These are phyloP conservation scores for Panzeria rudis DNA, from an alignment of 2,888 invertebrate species.

Conservation along the genomic window DNA sequence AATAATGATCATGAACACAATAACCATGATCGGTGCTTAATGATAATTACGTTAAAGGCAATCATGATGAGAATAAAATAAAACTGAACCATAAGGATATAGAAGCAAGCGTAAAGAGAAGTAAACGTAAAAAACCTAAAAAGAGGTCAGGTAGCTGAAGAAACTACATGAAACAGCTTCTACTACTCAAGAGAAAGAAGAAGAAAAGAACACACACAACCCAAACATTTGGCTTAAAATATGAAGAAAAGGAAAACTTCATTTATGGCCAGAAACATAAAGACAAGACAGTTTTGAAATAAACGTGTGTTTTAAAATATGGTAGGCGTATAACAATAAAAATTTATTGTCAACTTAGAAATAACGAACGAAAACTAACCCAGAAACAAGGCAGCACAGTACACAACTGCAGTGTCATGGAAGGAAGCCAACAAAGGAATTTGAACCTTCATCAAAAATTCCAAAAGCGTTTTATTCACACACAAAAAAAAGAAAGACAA, in stretches of 20 bases:
- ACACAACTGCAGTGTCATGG: constrained; percentile 2
- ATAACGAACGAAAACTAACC: constrained; percentile 47
- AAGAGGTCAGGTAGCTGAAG: constrained; percentile 63
- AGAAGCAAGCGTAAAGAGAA: background rate
- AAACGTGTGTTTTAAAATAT: constrained; percentile 64
- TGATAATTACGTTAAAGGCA: constrained; percentile 37
- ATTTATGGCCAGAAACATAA: constrained; percentile 20
- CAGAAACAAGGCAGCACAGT: constrained; percentile 10
- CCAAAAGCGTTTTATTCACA: constrained; percentile 55
- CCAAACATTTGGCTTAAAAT: constrained; percentile 22
- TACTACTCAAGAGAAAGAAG: background rate
- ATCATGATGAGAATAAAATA: constrained; percentile 40
- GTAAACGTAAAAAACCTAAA: background rate
- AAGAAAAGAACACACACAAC: constrained; percentile 21
- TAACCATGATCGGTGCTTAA: constrained; percentile 18
- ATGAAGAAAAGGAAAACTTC: background rate
- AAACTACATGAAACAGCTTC: constrained; percentile 43
- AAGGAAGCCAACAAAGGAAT: constrained; percentile 42
- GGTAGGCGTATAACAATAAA: constrained; percentile 70
- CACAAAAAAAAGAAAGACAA: background rate
- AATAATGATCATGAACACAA: constrained; percentile 23
- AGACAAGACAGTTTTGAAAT: constrained; percentile 51
- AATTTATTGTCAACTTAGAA: constrained; percentile 67
- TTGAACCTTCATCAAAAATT: constrained; percentile 69
- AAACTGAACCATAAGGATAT: constrained; percentile 10